These are phyloP conservation scores for Cremastobaeus sp. DNA, from an alignment of 2,888 invertebrate species.

Conservation along the genomic window DNA sequence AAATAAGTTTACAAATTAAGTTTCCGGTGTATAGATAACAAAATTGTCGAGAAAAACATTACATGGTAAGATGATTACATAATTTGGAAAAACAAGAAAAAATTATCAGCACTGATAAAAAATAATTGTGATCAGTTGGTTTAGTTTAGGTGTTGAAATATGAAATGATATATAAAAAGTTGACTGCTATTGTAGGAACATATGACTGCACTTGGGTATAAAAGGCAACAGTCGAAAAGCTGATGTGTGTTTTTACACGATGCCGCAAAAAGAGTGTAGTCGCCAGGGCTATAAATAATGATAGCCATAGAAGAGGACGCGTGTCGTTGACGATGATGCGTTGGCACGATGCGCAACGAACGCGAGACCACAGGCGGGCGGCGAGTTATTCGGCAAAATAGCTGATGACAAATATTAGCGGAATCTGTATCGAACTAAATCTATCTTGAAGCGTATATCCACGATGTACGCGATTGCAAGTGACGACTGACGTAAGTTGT, in stretches of 20 bases:
- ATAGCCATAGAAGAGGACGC: conserved; percentile 51
- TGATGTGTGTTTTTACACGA: conserved; percentile 35
- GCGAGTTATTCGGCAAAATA: conserved; percentile 16
- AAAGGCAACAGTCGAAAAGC: conserved; percentile 55
- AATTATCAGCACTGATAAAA: no score
- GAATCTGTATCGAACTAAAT: conserved; percentile 47
- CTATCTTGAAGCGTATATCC: conserved; percentile 35
- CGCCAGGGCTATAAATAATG: conserved; percentile 69
- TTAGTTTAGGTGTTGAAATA: conserved; percentile 49
- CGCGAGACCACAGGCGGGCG: conserved; percentile 23
- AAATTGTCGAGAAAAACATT: no score
- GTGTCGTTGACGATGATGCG: conserved; percentile 60
- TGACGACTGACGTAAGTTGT: conserved; percentile 29
- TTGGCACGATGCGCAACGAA: conserved; percentile 41
- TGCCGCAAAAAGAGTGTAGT: conserved; percentile 64
- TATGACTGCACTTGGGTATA: conserved; percentile 58
- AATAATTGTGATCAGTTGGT: no score
- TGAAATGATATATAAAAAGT: conserved; percentile 50
- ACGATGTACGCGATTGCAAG: conserved; percentile 21
- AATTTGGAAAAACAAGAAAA: no score
- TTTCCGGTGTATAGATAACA: no score
- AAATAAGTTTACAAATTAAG: no score
- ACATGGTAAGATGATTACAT: no score
- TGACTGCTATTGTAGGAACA: conserved; percentile 51
- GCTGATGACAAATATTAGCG: conserved; percentile 54